Evolutionary conservation across 2,888 invertebrate species (phyloP).

Genomic region (Polyploca ridens): DNA sequence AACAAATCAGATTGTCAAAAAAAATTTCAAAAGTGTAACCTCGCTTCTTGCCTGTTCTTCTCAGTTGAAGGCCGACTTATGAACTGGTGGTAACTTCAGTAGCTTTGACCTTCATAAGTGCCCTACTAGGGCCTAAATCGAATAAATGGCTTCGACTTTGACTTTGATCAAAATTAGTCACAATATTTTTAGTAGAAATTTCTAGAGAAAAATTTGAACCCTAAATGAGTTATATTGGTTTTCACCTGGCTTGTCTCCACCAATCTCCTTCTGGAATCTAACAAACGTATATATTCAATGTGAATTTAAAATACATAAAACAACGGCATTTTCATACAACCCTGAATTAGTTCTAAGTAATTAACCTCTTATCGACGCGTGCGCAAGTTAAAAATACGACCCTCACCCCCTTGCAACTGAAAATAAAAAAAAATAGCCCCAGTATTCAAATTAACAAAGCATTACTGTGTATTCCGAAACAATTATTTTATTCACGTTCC

Average conservation of each 20-base stretch:
- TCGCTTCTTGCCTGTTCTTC: too few species aligned
- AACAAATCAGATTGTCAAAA: too few species aligned
- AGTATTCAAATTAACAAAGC: constrained; percentile 83
- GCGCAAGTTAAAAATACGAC: constrained; percentile 64
- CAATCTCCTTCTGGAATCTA: constrained; percentile 1
- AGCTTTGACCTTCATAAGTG: too few species aligned
- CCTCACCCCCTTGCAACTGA: constrained; percentile 47
- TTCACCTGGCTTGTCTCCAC: background rate
- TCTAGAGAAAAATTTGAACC: too few species aligned
- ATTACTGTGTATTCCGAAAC: constrained; percentile 76
- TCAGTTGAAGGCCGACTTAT: too few species aligned
- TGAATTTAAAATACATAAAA: constrained; percentile 38
- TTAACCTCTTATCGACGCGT: constrained; percentile 79
- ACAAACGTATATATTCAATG: background rate
- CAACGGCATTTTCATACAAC: constrained; percentile 67
- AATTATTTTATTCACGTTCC: constrained; percentile 69
- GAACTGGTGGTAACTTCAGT: too few species aligned
- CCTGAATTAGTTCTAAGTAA: constrained; percentile 82
- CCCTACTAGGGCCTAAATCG: too few species aligned
- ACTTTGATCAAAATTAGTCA: too few species aligned
- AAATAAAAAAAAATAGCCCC: constrained; percentile 59
- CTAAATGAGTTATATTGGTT: too few species aligned
- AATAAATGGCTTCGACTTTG: too few species aligned
- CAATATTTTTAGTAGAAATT: too few species aligned
- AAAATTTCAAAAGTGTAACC: too few species aligned